Evolutionary conservation across 2,113 vertebrate species (phyloP), one percentile per base, ranked within the genome.

Genomic region (Alaudala cheleensis): DNA sequence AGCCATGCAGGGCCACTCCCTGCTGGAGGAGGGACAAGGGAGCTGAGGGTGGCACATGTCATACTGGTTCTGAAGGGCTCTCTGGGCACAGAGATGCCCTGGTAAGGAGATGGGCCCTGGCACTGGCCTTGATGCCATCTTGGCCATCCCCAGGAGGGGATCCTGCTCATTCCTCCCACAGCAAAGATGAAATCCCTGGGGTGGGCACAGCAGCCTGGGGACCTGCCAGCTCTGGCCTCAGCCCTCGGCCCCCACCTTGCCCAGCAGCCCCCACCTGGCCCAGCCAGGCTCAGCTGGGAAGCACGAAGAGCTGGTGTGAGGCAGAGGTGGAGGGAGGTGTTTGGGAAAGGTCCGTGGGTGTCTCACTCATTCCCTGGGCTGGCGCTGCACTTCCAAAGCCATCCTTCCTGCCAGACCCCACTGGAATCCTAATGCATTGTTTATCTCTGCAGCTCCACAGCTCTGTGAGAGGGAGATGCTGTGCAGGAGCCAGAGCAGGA

Each of bases 381-480:
- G 58, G 58, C 9, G 45, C 93, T 95, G 82, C 54, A 17, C 47
- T 51, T 84, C 51, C 54, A 45, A 37, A 82, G 37, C 71, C 67
- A 53, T 90, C 65, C 69, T 70, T 66, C 44, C 60, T 67, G 86
- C 44, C 69, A 77, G 88, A 88, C 86, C 88, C 80, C 54, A 4
- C 80, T 77, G 60, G 96, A 97, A 97, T 98, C 96, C 95, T 97
- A 97, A 97, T 97, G 96, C 94, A 92, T 86, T 86, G 14, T 95
- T 97, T 97, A 96, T 97, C 96, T 97, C 96, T 95, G 96, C 95
- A 96, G 97, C 88, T 93, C 78, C 96, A 87, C 83, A 16, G 85
- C 62, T 94, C 64, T 95, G 73, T 95, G 95, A 86, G 97, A 97
- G 95, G 93, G 92, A 81, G 61, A 87, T n/a, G 81, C 87, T 95